Conservation (phyloP, 2,113 vertebrate species). For the Phycodurus eques region DNA sequence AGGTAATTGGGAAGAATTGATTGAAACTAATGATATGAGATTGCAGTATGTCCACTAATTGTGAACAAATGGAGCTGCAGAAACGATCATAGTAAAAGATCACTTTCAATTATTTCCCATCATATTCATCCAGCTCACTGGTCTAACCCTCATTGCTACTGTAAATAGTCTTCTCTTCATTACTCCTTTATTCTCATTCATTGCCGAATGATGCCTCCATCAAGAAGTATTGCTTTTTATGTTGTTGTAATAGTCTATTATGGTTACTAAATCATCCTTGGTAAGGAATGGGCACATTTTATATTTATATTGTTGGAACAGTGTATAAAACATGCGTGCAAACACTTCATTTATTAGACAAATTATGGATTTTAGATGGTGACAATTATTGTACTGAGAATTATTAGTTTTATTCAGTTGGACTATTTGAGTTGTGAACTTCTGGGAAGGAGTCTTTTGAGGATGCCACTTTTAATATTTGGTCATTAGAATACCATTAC, state of each 20-base stretch:
- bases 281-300: not conserved
- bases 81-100: constrained; percentile 8
- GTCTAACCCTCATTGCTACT: constrained; percentile 9
- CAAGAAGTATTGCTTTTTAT: not conserved
- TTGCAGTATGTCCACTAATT: constrained; percentile 43
- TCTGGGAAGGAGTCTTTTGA: not conserved
- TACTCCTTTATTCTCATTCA: not conserved
- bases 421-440: not conserved
- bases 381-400: not conserved
- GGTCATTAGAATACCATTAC: not conserved
- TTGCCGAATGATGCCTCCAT: constrained; percentile 28
- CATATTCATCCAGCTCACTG: constrained; percentile 7
- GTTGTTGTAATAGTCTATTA: not conserved
- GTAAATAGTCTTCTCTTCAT: constrained; percentile 14
- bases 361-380: not conserved
- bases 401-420: not conserved
- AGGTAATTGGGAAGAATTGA: constrained; percentile 50
- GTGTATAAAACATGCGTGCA: not conserved
- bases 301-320: not conserved
- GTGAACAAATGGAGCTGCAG: constrained; percentile 26
- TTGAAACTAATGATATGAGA: constrained; percentile 39
- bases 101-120: constrained; percentile 23
- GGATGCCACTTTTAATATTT: not conserved
- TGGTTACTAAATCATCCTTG: not conserved
- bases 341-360: not conserved